Conservation (phyloP, 1,140 invertebrate genomes). For the Listronotus oregonensis region DNA sequence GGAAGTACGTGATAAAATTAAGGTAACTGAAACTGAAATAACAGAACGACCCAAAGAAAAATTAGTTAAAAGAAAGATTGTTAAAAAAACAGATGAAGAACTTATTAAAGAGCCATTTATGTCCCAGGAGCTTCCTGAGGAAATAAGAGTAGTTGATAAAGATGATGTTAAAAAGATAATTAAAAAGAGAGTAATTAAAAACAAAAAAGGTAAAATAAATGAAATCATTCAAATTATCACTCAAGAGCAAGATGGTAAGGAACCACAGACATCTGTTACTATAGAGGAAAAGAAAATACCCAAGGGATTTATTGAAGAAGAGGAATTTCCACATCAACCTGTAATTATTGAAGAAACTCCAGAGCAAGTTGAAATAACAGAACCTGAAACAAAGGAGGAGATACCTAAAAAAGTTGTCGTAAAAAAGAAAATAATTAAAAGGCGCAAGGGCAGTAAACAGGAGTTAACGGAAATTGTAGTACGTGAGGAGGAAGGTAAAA, state of each 20-base stretch:
- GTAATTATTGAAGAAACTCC: slow-evolving; percentile 47
- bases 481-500: slow-evolving; percentile 53
- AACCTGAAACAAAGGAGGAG: slow-evolving; percentile 45
- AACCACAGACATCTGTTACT: slow-evolving; percentile 52
- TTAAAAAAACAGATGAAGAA: slow-evolving; percentile 45
- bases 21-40: slow-evolving; percentile 53
- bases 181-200: slow-evolving; percentile 52
- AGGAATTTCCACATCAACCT: slow-evolving; percentile 17
- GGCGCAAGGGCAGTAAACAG: slow-evolving; percentile 48
- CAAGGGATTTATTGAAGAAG: slow-evolving; percentile 19
- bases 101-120: slow-evolving; percentile 56
- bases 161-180: slow-evolving; percentile 51
- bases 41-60: slow-evolving; percentile 53
- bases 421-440: slow-evolving; percentile 55
- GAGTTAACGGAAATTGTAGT: slow-evolving; percentile 49
- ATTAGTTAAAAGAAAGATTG: slow-evolving; percentile 51
- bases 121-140: slow-evolving; percentile 55
- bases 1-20: slow-evolving; percentile 45
- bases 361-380: slow-evolving; percentile 41
- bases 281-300: slow-evolving; percentile 42
- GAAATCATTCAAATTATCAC: slow-evolving; percentile 49
- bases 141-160: slow-evolving; percentile 52
- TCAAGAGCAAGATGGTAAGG: slow-evolving; percentile 50
- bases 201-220: slow-evolving; percentile 48
- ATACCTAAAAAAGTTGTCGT: slow-evolving; percentile 50